phyloP scores from a whole-genome alignment of 2,113 vertebrate species.

The Scolopax mira region DNA sequence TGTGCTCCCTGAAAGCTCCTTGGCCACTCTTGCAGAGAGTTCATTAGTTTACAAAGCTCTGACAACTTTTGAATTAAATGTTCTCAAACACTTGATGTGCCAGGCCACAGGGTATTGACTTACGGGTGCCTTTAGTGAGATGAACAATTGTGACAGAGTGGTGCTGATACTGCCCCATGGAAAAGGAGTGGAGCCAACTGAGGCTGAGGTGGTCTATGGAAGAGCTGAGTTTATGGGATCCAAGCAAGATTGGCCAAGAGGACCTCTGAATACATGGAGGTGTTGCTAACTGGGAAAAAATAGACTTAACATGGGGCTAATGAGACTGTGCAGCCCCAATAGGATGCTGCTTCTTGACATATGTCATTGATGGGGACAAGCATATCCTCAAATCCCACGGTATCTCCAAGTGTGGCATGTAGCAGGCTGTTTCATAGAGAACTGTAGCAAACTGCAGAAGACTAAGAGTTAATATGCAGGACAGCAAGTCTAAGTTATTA shows the following conservation, averaged over 20 bases:
- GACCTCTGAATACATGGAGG: not conserved
- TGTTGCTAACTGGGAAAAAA: not conserved
- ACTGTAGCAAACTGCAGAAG: not conserved
- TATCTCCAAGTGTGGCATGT: rapidly evolving
- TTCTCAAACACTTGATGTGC: not conserved
- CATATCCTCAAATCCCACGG: not conserved
- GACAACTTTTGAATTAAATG: not conserved
- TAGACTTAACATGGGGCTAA: not conserved
- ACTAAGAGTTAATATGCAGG: not conserved
- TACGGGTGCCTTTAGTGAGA: not conserved
- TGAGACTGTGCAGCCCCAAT: not conserved
- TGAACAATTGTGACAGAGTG: not conserved
- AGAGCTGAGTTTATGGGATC: not conserved
- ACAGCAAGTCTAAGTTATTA: not conserved
- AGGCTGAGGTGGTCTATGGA: not conserved
- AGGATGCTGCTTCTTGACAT: not conserved
- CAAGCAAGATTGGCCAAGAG: not conserved
- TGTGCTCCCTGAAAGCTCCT: not conserved
- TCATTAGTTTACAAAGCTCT: not conserved
- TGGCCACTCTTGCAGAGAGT: not conserved
- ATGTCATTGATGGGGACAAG: not conserved
- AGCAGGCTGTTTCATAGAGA: not conserved
- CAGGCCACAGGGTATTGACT: not conserved
- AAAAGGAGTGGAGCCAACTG: not conserved
- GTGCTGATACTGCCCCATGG: not conserved